Percentiles rank a stretch among this genome's conserved stretches.
Evolutionary conservation across 2,113 vertebrate genomes (phyloP).

Genomic region (Meriones unguiculatus): DNA sequence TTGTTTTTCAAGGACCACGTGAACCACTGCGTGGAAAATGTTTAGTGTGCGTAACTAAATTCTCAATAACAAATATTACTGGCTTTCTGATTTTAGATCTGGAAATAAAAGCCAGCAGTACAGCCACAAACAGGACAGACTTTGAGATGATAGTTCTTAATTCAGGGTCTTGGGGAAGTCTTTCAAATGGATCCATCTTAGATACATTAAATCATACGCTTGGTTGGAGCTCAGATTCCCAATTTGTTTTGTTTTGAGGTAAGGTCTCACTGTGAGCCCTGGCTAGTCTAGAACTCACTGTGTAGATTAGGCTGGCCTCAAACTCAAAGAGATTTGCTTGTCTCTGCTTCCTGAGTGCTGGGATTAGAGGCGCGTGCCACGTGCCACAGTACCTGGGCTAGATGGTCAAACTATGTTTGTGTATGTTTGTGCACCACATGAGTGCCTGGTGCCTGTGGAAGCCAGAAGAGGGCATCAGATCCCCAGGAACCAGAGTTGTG

Average conservation of each 20-base stretch:
- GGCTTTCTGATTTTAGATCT: not conserved
- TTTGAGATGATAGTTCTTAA: slow-evolving; percentile 2
- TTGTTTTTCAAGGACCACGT: slow-evolving; percentile 18
- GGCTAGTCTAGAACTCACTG: not conserved
- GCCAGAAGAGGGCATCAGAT: not conserved
- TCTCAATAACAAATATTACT: slow-evolving; percentile 38
- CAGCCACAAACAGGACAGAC: not conserved
- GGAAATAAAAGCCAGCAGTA: not conserved
- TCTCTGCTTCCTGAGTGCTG: not conserved
- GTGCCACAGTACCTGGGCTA: not conserved
- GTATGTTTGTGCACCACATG: not conserved
- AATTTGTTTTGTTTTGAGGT: not conserved
- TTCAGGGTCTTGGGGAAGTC: not conserved
- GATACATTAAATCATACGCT: slow-evolving; percentile 47
- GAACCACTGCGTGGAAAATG: slow-evolving; percentile 42
- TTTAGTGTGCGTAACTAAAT: slow-evolving; percentile 17
- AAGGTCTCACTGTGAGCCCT: not conserved
- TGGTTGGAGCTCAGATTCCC: not conserved
- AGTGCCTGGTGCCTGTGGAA: not conserved
- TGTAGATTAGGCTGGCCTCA: not conserved
- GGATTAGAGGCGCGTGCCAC: not conserved
- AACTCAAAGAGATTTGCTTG: not conserved
- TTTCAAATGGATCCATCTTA: not conserved
- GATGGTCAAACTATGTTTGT: not conserved
- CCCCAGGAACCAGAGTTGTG: not conserved